Evolutionary conservation across 2,113 vertebrate species (phyloP).

Genomic region (Tinamus guttatus): DNA sequence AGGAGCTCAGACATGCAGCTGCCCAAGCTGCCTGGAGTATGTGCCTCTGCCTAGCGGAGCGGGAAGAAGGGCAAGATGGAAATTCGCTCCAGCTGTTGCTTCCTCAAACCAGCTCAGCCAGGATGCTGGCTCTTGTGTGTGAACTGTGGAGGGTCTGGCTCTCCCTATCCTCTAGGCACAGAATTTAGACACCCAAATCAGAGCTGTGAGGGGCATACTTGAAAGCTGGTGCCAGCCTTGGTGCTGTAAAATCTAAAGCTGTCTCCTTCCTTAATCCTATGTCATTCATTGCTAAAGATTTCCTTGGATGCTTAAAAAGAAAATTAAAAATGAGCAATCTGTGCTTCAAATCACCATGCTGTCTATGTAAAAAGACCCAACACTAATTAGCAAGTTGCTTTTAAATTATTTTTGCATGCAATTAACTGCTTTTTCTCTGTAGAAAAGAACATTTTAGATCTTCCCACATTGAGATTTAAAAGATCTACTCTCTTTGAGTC

Average conservation of each 20-base stretch:
- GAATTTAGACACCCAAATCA: not conserved
- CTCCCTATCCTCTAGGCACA: accelerated
- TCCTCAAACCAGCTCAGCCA: not conserved
- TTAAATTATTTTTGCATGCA: not conserved
- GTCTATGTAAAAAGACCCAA: not conserved
- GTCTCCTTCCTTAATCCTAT: not conserved
- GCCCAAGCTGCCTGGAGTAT: accelerated
- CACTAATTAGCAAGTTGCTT: not conserved
- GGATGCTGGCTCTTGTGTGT: not conserved
- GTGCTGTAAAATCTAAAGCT: not conserved
- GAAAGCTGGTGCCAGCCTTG: not conserved
- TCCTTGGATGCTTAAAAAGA: not conserved
- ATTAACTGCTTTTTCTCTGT: not conserved
- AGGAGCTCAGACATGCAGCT: not conserved
- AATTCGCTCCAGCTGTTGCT: accelerated
- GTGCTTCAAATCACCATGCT: not conserved
- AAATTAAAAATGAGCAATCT: not conserved
- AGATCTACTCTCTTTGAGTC: not conserved
- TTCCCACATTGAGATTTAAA: not conserved
- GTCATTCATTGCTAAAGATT: not conserved
- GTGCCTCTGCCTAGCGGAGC: accelerated
- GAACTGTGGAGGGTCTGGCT: accelerated
- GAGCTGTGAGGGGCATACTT: not conserved
- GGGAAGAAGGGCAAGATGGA: not conserved
- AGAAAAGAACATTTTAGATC: not conserved